phyloP scores from a whole-genome alignment of 2,888 invertebrate genomes.

The Drymonia ruficornis region DNA sequence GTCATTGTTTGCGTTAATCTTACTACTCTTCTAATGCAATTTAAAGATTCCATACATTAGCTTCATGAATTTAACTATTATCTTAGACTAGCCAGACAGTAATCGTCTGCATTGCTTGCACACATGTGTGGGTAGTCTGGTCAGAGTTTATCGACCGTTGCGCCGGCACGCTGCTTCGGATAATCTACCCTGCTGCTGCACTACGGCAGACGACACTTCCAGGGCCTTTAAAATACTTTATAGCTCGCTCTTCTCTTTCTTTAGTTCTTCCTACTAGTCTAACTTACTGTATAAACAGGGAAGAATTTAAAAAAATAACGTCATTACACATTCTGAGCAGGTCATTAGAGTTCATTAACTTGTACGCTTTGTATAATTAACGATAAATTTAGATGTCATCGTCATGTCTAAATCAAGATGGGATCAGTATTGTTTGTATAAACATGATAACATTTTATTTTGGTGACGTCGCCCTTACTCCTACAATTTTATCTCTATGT shows the following conservation, averaged over 20 bases:
- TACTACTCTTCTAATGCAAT: background rate
- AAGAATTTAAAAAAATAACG: no score
- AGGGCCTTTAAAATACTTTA: background rate
- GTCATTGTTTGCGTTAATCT: no score
- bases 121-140: constrained; percentile 51
- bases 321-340: no score
- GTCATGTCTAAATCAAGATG: background rate
- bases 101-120: constrained; percentile 57
- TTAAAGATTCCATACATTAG: background rate
- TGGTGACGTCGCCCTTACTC: constrained; percentile 26
- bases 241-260: no score
- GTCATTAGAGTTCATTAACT: constrained; percentile 4
- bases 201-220: background rate
- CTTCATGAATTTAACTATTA: constrained; percentile 18
- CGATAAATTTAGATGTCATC: background rate
- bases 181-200: constrained; percentile 35
- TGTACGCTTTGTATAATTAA: constrained; percentile 2
- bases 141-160: constrained; percentile 76
- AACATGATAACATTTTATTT: constrained; percentile 29
- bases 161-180: constrained; percentile 50
- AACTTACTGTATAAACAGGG: no score
- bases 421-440: constrained; percentile 12
- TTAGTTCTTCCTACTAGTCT: no score
- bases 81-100: constrained; percentile 43
- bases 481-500: constrained; percentile 31